Evolutionary conservation across 1,140 invertebrate genomes (phyloP), one percentile per base, ranked within the genome.

Genomic region (Bombus superbus): DNA sequence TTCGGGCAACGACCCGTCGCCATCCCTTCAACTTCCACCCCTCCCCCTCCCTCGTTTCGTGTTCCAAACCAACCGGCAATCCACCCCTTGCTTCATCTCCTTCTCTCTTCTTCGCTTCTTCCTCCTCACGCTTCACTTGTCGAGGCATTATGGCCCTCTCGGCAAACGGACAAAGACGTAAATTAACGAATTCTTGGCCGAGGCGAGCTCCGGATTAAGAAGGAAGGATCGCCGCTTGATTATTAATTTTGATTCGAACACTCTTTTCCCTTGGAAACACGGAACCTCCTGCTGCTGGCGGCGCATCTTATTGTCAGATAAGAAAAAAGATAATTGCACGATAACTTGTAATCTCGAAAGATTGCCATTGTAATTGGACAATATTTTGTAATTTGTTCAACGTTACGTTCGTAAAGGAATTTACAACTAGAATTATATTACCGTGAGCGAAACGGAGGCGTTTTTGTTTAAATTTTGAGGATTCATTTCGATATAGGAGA

Each of bases 1-100:
- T 95, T 95, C 93, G 94, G 94, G 90, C 94, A 94, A 95, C 94
- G 94, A 94, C 94, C 94, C 93, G 92, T 92, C 91, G 89, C 92
- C 92, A 93, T 93, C 92, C 93, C 93, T 94, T 93, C 92, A 91
- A 90, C 86, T 89, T 88, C 73, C 69, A 38, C 53, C 84, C 73
- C 66, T 87, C 69, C 75, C 13, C 35, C 86, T 69, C 53, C 57
- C 32, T n/a, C 57, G n/a, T 91, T 66, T 85, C 77, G 78, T 89
- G 86, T 89, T 86, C 89, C 91, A 87, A 92, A 92, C 91, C 90
- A 90, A 88, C 89, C 89, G 72, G 73, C 87, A 89, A 88, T 88
- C 85, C 87, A 76, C 76, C 87, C 72, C 83, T 64, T 75, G 53
- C 68, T 74, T 42, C 76, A 35, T 72, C 81, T 78, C 74, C 66